phyloP scores from a whole-genome alignment of 2,113 vertebrate species.

The Cyphomyrus discorhynchus region DNA sequence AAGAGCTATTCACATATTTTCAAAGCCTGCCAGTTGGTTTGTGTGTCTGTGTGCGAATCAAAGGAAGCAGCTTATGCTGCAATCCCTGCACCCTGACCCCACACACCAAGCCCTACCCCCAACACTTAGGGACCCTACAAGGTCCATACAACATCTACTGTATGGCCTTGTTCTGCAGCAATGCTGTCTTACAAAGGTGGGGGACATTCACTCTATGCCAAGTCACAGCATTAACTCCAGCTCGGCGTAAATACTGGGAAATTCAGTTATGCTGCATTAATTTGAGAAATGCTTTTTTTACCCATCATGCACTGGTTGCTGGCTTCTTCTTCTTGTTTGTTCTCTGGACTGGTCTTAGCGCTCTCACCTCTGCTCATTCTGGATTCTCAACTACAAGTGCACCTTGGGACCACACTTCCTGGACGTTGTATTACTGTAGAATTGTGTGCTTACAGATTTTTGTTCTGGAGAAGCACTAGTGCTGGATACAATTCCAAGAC shows the following conservation, averaged over 20 bases:
- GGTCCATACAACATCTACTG: neutral
- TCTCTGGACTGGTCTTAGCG: neutral
- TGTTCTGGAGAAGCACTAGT: neutral
- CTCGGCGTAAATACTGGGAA: neutral
- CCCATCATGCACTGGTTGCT: neutral
- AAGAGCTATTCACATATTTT: neutral
- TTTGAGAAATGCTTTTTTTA: neutral
- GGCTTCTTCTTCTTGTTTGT: neutral
- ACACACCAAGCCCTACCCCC: neutral
- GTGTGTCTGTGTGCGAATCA: neutral
- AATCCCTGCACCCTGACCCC: neutral
- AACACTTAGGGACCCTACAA: neutral
- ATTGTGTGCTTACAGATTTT: neutral
- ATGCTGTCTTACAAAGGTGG: neutral
- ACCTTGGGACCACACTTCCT: neutral
- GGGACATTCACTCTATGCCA: neutral
- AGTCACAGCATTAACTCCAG: neutral
- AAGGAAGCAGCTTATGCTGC: neutral
- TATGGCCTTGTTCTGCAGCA: constrained; percentile 3
- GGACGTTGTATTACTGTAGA: neutral
- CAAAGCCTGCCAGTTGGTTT: neutral
- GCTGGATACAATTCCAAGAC: neutral
- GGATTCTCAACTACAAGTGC: neutral
- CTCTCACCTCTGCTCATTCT: neutral
- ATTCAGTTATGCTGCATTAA: neutral